These are phyloP conservation scores for Mugil cephalus DNA, from an alignment of 2,113 vertebrate species.

Conservation along the genomic window DNA sequence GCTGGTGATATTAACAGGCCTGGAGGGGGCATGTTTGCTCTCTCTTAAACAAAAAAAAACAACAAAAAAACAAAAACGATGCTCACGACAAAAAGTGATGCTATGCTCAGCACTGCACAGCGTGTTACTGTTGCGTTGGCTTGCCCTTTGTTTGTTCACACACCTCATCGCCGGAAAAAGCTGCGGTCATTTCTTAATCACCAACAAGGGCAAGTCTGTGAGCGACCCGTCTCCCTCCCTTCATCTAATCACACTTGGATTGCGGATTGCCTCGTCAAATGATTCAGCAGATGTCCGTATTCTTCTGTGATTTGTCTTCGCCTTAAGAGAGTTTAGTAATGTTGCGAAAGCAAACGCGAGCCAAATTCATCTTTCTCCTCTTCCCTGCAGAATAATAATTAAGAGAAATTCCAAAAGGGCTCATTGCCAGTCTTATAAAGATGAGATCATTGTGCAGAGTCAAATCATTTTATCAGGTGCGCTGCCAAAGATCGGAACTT, in stretches of 20 bases:
- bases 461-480: conserved; percentile 71
- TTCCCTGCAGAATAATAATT: conserved; percentile 77
- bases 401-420: conserved; percentile 78
- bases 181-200: conserved; percentile 63
- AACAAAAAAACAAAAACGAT: conserved; percentile 55
- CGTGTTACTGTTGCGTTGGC: conserved; percentile 54
- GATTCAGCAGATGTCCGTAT: conserved; percentile 80
- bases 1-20: conserved; percentile 52
- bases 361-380: conserved; percentile 76
- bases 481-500: conserved; percentile 69
- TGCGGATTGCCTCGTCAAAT: conserved; percentile 65
- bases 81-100: conserved; percentile 56
- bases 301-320: conserved; percentile 63
- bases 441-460: conserved; percentile 84
- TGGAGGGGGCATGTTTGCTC: conserved; percentile 37
- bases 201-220: conserved; percentile 51
- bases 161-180: conserved; percentile 56
- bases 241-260: conserved; percentile 51
- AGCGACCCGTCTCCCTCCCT: conserved; percentile 56
- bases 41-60: too few relatives aligned
- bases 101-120: conserved; percentile 56
- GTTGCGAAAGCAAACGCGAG: conserved; percentile 74
- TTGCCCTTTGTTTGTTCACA: conserved; percentile 65
- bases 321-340: conserved; percentile 70
- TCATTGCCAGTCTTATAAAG: conserved; percentile 79